Evolutionary conservation across 2,888 invertebrate genomes (phyloP), one percentile per base, ranked within the genome.

Genomic region (Harpagoxenus sublaevis): DNA sequence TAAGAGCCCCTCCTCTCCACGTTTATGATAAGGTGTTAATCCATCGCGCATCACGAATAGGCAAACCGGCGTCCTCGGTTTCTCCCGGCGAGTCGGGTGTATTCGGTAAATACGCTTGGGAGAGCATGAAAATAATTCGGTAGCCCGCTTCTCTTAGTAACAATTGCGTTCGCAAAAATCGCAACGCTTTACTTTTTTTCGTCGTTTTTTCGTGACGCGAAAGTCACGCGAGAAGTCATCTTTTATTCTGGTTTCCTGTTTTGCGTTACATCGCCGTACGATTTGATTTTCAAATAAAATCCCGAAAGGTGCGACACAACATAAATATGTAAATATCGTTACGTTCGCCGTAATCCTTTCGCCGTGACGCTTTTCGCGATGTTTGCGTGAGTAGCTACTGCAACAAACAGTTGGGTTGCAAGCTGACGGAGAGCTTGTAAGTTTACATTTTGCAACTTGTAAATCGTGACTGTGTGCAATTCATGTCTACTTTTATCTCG

Each of bases 241-340:
- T 35, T 71, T 79, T 71, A 60, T 60, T 79, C 70, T 48, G 12
- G 57, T 23, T 78, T 15, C 53, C 9, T n/a, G 57, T 70, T 68
- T 57, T 57, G 18, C 18, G 12, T 48, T 48, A 55, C n/a, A 31
- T 42, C 71, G 28, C 28, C 63, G 60, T 23, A 8, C 39, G 53
- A 77, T 39, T 70, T 48, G 71, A 60, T 60, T 79, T 60, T 15
- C 48, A 48, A 71, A 79, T 79, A 79, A 71, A 71, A 48, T 79
- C 12, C 35, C 57, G 10, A 71, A 23, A 45, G 45, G n/a, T 31
- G 57, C 48, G 31, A 31, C 60, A 12, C 57, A 60, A 45, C 60
- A 42, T 57, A 60, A 39, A 35, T 45, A 60, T 70, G 55, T 48
- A 60, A 79, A 79, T 23, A 70, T 79, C 18, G 45, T 79, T 57